These are phyloP conservation scores for Parazoanthus darwini DNA, from an alignment of 92 coral and sea anemone species.

Conservation along the genomic window DNA sequence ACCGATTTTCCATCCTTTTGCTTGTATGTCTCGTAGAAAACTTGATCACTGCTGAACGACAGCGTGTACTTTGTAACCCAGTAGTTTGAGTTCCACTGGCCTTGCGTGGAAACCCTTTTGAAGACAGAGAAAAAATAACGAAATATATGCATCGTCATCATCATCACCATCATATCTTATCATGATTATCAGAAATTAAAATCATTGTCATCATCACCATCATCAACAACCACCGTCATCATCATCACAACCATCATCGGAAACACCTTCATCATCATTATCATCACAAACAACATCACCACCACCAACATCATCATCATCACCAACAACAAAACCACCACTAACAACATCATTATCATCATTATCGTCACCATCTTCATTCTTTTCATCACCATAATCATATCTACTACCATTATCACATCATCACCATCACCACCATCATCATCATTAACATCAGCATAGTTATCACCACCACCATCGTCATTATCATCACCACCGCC, in stretches of 20 bases:
- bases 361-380: too few relatives aligned
- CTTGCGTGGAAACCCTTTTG: slow-evolving; percentile 34
- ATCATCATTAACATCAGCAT: background rate
- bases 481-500: background rate
- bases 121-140: background rate
- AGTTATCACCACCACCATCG: background rate
- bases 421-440: background rate
- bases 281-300: background rate
- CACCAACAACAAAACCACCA: too few relatives aligned
- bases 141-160: too few relatives aligned
- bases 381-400: background rate
- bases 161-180: too few relatives aligned
- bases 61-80: slow-evolving; percentile 30
- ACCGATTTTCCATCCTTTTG: slow-evolving; percentile 21
- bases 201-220: background rate
- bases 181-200: too few relatives aligned
- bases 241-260: background rate
- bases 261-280: background rate
- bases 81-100: slow-evolving; percentile 37
- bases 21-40: slow-evolving; percentile 30
- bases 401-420: too few relatives aligned
- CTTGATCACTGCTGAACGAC: slow-evolving; percentile 40
- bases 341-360: too few relatives aligned
- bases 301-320: background rate
- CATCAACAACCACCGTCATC: too few relatives aligned